Evolutionary conservation across 1,140 invertebrate species (phyloP), one percentile per base, ranked within the genome.

Genomic region (Bradysia coprophila): DNA sequence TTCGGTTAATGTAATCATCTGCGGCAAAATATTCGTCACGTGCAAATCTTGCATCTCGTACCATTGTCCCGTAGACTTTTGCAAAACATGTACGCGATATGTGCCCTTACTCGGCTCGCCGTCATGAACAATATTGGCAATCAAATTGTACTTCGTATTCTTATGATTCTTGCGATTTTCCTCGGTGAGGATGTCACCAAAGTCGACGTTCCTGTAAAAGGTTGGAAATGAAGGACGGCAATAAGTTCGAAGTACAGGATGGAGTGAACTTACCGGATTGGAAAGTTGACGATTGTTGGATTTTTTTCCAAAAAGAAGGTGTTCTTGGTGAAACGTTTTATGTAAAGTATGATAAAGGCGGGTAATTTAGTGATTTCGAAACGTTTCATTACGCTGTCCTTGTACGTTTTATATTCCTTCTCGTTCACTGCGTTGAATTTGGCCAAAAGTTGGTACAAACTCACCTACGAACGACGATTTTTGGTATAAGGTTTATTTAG

Each of bases 281-380:
- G 94, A 61, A 99, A 99, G 65, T 98, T 99, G 1, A 99, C 94
- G 58, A 99, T 98, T 0, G 96, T 98, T 9, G 92, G 92, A 72
- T 99, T 99, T 64, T 99, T 99, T 58, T 99, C 96, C 11, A 94
- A 74, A 54, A 95, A 97, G 65, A 98, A 98, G 21, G 91, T 95
- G 61, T 98, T 99, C 64, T 94, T 98, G 3, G 92, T 97, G 60
- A 99, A 98, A 49, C 96, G 73, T 68, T 95, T 94, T 37, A 98
- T 93, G 49, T 94, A 97, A 39, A 98, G 63, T 52, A 99, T 97
- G 13, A 99, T 72, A 65, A 92, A 98, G n/a, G 90, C 90, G 10
- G 95, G 95, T 37, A 99, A 66, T 52, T 80, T 70, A 0, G 86
- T 90, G 21, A 99, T 84, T 67, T 98, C 89, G 67, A 98, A 99